These are phyloP conservation scores for Corythaixoides concolor DNA, from an alignment of 2,113 vertebrate species.

Conservation along the genomic window DNA sequence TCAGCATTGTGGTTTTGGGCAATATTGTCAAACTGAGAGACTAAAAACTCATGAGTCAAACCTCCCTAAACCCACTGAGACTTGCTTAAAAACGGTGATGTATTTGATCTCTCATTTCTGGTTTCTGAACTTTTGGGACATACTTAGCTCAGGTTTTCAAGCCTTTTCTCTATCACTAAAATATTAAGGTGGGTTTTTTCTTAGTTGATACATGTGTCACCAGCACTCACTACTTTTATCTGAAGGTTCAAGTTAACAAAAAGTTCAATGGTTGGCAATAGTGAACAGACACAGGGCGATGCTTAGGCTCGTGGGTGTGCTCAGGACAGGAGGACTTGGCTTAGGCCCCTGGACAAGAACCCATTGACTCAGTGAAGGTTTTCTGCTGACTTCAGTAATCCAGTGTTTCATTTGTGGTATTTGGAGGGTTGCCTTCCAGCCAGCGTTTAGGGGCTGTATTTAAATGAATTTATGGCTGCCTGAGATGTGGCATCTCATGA, in stretches of 20 bases:
- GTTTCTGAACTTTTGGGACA: neutral
- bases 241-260: neutral
- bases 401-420: neutral
- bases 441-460: neutral
- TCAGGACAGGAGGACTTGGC: neutral
- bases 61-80: neutral
- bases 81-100: neutral
- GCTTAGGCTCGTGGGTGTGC: neutral
- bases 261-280: neutral
- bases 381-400: neutral
- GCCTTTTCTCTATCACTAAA: neutral
- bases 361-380: neutral
- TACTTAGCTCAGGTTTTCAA: neutral
- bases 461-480: neutral
- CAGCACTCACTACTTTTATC: neutral
- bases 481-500: neutral
- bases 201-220: neutral
- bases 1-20: neutral
- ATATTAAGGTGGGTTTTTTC: accelerated
- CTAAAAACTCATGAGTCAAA: neutral
- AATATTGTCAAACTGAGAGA: neutral
- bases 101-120: neutral
- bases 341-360: neutral
- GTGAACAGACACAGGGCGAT: neutral
- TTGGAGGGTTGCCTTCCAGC: neutral